These are phyloP conservation scores for Rallus crepitans DNA, from an alignment of 2,797 vertebrate species.

Conservation along the genomic window DNA sequence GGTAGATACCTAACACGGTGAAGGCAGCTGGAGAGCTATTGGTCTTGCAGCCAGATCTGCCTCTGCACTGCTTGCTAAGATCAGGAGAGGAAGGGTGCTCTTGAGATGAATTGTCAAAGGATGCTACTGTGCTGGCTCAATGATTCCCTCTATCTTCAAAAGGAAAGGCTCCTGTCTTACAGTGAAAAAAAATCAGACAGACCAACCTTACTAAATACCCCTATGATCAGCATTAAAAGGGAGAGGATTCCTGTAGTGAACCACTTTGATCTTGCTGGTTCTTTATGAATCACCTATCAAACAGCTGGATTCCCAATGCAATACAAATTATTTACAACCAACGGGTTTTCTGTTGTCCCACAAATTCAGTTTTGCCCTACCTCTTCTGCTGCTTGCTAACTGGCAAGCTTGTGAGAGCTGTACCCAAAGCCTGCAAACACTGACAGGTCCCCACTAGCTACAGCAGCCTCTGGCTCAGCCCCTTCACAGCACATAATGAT, in stretches of 20 bases:
- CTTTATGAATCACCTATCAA: background rate
- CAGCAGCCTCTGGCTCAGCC: background rate
- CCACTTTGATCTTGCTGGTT: background rate
- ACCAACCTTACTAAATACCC: background rate
- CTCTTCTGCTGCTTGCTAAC: background rate
- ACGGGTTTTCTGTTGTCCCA: background rate
- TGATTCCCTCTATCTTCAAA: background rate
- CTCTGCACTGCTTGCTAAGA: background rate
- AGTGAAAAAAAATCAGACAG: background rate
- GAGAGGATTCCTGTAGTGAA: background rate
- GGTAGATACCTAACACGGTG: background rate
- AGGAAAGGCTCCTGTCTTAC: background rate
- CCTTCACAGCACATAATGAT: background rate
- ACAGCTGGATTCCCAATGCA: background rate
- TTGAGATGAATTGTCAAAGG: background rate
- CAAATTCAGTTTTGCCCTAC: background rate
- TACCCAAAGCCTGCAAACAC: background rate
- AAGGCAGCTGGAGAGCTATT: background rate
- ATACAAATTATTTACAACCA: background rate
- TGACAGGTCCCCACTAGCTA: background rate
- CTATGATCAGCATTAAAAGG: background rate
- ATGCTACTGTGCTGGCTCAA: background rate
- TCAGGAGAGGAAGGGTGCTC: background rate
- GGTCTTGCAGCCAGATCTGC: background rate
- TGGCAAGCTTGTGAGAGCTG: background rate